These are phyloP conservation scores for Coenonympha arcania DNA, from an alignment of 2,888 invertebrate genomes.

Conservation along the genomic window DNA sequence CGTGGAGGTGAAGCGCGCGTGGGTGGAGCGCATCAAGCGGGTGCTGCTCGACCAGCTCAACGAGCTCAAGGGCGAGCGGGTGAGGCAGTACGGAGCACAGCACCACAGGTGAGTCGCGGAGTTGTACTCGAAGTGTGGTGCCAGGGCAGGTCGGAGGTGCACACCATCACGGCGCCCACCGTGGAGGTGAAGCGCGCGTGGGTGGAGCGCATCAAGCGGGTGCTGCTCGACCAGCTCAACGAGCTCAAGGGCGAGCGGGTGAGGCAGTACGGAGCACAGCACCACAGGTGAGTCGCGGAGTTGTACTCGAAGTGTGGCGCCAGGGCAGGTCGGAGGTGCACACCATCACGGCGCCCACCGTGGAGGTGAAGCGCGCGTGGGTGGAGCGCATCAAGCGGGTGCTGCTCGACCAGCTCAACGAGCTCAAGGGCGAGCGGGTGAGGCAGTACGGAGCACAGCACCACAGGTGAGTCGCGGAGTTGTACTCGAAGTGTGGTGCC, in stretches of 20 bases:
- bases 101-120: too few relatives aligned
- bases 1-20: slow-evolving; percentile 88
- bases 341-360: slow-evolving; percentile 89
- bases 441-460: slow-evolving; percentile 81
- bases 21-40: slow-evolving; percentile 93
- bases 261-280: slow-evolving; percentile 80
- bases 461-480: too few relatives aligned
- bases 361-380: slow-evolving; percentile 91
- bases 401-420: slow-evolving; percentile 90
- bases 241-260: slow-evolving; percentile 87
- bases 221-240: slow-evolving; percentile 91
- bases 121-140: slow-evolving; percentile 99
- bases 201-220: slow-evolving; percentile 93
- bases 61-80: slow-evolving; percentile 86
- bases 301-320: slow-evolving; percentile 98
- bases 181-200: slow-evolving; percentile 89
- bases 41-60: slow-evolving; percentile 92
- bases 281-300: too few relatives aligned
- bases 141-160: slow-evolving; percentile 93
- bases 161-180: slow-evolving; percentile 91
- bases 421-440: slow-evolving; percentile 85
- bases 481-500: slow-evolving; percentile 98
- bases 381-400: slow-evolving; percentile 93
- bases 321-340: slow-evolving; percentile 95
- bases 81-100: slow-evolving; percentile 80